Evolutionary conservation across 2,113 vertebrate species (phyloP).

Genomic region (Paraplagusia blochii): DNA sequence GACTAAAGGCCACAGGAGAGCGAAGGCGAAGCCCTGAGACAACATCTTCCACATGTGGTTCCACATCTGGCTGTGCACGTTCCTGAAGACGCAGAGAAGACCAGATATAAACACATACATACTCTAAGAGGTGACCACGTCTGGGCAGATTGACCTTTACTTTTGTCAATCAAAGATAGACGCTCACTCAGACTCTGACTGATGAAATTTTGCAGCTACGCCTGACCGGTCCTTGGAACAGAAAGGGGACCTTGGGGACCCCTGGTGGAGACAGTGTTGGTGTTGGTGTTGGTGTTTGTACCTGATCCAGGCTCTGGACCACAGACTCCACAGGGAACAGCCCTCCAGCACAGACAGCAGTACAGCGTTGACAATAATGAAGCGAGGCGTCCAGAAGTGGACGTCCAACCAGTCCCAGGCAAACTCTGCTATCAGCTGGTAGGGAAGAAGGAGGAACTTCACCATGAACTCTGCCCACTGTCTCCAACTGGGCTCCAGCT

Average conservation of each 20-base stretch:
- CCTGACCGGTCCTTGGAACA: too few relatives aligned
- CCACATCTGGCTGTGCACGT: slow-evolving; percentile 84
- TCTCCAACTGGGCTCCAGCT: slow-evolving; percentile 81
- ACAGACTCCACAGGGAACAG: slow-evolving; percentile 85
- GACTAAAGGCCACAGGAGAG: slow-evolving; percentile 88
- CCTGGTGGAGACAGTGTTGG: too few relatives aligned
- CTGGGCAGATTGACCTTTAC: too few relatives aligned
- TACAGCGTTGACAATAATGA: slow-evolving; percentile 90
- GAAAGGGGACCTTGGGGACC: too few relatives aligned
- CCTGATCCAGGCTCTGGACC: slow-evolving; percentile 83
- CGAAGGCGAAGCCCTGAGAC: slow-evolving; percentile 84
- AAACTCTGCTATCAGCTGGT: slow-evolving; percentile 93
- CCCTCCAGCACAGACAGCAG: slow-evolving; percentile 87
- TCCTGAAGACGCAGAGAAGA: slow-evolving; percentile 67
- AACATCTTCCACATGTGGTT: slow-evolving; percentile 89
- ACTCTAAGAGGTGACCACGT: too few relatives aligned
- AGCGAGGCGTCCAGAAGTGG: slow-evolving; percentile 93
- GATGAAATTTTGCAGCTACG: too few relatives aligned
- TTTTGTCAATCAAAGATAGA: too few relatives aligned
- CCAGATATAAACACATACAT: background rate
- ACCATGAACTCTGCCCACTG: slow-evolving; percentile 90
- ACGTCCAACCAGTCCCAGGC: slow-evolving; percentile 92
- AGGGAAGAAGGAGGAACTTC: slow-evolving; percentile 87
- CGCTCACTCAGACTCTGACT: too few relatives aligned
- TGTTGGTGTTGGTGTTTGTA: too few relatives aligned